Evolutionary conservation across 2,797 vertebrate genomes (phyloP).

Genomic region (Galago senegalensis): DNA sequence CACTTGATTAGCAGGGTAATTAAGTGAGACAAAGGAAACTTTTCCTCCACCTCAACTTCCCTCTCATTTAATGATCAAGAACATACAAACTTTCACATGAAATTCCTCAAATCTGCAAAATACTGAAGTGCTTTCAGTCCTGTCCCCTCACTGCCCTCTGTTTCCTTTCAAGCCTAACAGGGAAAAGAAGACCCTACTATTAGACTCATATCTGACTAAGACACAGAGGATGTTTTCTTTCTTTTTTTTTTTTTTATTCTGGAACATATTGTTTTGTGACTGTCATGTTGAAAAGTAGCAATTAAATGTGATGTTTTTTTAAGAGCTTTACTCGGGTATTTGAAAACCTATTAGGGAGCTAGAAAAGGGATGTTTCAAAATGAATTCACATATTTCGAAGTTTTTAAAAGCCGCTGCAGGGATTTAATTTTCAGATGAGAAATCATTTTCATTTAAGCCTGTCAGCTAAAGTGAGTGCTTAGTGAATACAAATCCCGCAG

Average conservation of each 20-base stretch:
- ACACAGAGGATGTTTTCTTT: neutral
- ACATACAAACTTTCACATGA: neutral
- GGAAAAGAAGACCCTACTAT: neutral
- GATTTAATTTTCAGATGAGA: conserved; percentile 13
- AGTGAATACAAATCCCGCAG: neutral
- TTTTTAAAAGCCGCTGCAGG: conserved; percentile 12
- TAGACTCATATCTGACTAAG: neutral
- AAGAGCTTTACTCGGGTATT: conserved; percentile 11
- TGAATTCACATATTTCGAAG: neutral
- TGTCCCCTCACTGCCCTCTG: neutral
- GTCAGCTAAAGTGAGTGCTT: neutral
- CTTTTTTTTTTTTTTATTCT: neutral
- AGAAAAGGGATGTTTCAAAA: conserved; percentile 11
- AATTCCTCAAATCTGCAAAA: neutral
- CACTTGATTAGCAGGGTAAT: neutral
- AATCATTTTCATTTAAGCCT: neutral
- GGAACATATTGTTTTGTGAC: neutral
- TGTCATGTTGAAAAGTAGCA: conserved; percentile 33
- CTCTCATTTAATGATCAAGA: neutral
- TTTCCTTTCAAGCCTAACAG: neutral
- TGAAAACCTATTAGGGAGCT: conserved; percentile 27
- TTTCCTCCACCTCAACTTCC: neutral
- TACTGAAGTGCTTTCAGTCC: neutral
- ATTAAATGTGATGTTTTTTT: conserved; percentile 1
- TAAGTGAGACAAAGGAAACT: neutral